Evolutionary conservation across 2,888 invertebrate genomes (phyloP).

Genomic region (Zhuqinia jingwanae): DNA sequence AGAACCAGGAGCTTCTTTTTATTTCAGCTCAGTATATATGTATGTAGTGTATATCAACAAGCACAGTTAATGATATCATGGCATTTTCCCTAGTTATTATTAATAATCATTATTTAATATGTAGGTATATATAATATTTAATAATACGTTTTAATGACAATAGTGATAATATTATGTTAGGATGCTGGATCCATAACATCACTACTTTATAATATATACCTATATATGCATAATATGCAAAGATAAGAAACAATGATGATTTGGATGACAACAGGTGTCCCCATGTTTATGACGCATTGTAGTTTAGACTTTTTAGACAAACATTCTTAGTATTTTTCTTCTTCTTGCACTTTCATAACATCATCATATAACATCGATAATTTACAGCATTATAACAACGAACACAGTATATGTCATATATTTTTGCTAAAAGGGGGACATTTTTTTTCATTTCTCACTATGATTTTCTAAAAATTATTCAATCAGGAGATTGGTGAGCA

Average conservation of each 20-base stretch:
- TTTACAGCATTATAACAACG: constrained; percentile 67
- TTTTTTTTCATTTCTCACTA: constrained; percentile 63
- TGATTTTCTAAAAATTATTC: constrained; percentile 53
- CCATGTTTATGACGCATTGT: constrained; percentile 39
- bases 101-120: constrained; percentile 37
- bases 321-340: constrained; percentile 42
- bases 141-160: constrained; percentile 29
- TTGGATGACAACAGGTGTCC: constrained; percentile 48
- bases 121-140: constrained; percentile 4
- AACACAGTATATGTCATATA: constrained; percentile 69
- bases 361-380: constrained; percentile 63
- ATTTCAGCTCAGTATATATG: constrained; percentile 64
- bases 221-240: constrained; percentile 54
- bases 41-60: constrained; percentile 70
- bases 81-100: constrained; percentile 58
- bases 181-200: constrained; percentile 57
- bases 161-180: constrained; percentile 46
- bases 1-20: constrained; percentile 67
- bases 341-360: constrained; percentile 41
- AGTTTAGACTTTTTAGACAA: too few species aligned
- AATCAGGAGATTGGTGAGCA: constrained; percentile 67
- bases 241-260: constrained; percentile 46
- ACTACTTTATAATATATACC: constrained; percentile 42
- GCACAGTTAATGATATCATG: constrained; percentile 72
- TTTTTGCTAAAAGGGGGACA: constrained; percentile 50